A percentile compares a stretch with the other conserved stretches of the same genome.
Evolutionary conservation across 2,797 vertebrate genomes (phyloP).

Genomic region (Neosilurus mollespiculum): DNA sequence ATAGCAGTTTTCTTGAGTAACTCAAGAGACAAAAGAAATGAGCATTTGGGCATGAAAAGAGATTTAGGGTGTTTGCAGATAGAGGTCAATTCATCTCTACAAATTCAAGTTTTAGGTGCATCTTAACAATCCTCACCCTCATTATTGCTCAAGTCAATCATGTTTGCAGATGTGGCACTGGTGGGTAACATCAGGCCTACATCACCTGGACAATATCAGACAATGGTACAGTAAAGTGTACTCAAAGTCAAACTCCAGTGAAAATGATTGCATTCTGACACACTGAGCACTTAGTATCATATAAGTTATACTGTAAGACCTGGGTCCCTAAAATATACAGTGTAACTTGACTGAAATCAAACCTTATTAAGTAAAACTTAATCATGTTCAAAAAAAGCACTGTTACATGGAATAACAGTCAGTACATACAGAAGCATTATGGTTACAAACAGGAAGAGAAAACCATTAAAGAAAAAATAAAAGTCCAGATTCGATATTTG

Average conservation of each 20-base stretch:
- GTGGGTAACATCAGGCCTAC: background rate
- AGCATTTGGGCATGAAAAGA: slow-evolving; percentile 21
- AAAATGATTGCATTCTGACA: background rate
- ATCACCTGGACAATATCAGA: background rate
- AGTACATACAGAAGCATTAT: slow-evolving; percentile 69
- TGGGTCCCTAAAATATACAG: slow-evolving; percentile 2
- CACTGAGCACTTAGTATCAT: background rate
- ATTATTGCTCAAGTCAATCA: slow-evolving; percentile 1
- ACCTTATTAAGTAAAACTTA: background rate
- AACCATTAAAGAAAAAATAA: slow-evolving; percentile 47
- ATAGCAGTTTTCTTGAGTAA: slow-evolving; percentile 66
- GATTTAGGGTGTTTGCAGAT: slow-evolving; percentile 27
- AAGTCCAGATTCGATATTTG: slow-evolving; percentile 61
- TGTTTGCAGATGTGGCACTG: background rate
- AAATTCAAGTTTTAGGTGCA: slow-evolving; percentile 27
- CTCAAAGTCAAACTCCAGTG: background rate
- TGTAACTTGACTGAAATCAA: background rate
- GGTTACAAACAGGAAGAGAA: slow-evolving; percentile 36
- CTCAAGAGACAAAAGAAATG: slow-evolving; percentile 54
- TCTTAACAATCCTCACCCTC: slow-evolving; percentile 48
- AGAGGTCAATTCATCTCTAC: slow-evolving; percentile 1
- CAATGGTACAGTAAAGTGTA: background rate
- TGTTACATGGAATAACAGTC: slow-evolving; percentile 55
- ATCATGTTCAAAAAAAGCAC: slow-evolving; percentile 52
- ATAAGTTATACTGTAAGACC: background rate